A percentile compares a stretch with the other conserved stretches of the same genome.
These are phyloP conservation scores for Thyatira batis DNA, from an alignment of 2,888 invertebrate genomes.

Conservation along the genomic window DNA sequence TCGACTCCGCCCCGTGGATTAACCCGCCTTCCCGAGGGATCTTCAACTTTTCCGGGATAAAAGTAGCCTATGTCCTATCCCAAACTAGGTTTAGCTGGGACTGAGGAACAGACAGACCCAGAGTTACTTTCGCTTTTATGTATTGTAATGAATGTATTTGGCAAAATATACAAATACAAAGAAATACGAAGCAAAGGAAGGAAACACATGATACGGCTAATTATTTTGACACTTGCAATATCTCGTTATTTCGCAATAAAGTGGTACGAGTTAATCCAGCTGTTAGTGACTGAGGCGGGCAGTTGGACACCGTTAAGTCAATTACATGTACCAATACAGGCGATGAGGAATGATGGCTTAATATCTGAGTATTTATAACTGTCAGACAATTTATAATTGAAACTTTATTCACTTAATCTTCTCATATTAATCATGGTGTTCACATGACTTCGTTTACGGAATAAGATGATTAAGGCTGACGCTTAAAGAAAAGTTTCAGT, in stretches of 20 bases:
- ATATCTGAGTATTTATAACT: background rate
- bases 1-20: too few species aligned
- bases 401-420: slow-evolving; percentile 1
- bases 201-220: background rate
- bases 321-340: background rate
- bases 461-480: too few species aligned
- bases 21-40: too few species aligned
- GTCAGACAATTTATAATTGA: slow-evolving; percentile 1
- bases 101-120: too few species aligned
- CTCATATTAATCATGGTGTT: slow-evolving; percentile 5
- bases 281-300: background rate
- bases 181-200: background rate
- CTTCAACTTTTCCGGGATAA: too few species aligned
- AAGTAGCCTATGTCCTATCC: too few species aligned
- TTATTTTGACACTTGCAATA: background rate
- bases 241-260: background rate
- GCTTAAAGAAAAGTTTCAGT: too few species aligned
- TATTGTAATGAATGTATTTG: too few species aligned
- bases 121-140: too few species aligned
- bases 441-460: too few species aligned
- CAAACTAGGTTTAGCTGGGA: too few species aligned
- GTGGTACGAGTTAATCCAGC: background rate
- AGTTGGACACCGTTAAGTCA: background rate
- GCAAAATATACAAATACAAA: too few species aligned
- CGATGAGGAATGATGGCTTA: background rate